These are phyloP conservation scores for Mactromeris polynyma DNA, from an alignment of 2,888 invertebrate species.

Conservation along the genomic window DNA sequence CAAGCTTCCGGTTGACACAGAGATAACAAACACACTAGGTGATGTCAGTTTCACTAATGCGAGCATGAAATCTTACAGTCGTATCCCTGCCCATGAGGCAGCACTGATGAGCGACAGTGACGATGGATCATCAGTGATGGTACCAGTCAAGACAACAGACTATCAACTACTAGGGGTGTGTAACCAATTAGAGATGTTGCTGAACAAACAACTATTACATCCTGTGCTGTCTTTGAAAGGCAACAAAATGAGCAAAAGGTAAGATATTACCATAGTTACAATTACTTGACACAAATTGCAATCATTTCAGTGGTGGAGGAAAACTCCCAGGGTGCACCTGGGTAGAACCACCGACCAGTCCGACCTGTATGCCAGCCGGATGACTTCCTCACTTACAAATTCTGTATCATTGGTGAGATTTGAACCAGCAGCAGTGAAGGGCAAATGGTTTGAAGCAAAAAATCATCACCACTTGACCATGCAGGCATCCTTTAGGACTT, in stretches of 20 bases:
- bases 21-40: neutral
- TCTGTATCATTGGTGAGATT: no score
- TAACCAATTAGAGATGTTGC: slow-evolving; percentile 83
- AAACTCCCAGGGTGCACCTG: no score
- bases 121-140: slow-evolving; percentile 39
- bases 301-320: no score
- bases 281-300: no score
- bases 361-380: no score
- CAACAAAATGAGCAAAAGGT: slow-evolving; percentile 72
- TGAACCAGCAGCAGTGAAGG: no score
- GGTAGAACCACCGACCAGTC: no score
- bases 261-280: neutral
- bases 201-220: slow-evolving; percentile 78
- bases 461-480: no score
- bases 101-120: slow-evolving; percentile 51
- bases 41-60: slow-evolving; percentile 26
- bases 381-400: no score
- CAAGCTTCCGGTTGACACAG: slow-evolving; percentile 23
- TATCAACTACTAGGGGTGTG: slow-evolving; percentile 84
- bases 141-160: slow-evolving; percentile 73
- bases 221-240: slow-evolving; percentile 78
- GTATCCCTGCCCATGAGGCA: slow-evolving; percentile 50
- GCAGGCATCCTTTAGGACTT: no score
- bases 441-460: no score
- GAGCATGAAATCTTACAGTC: slow-evolving; percentile 33